Evolutionary conservation across 2,888 invertebrate genomes (phyloP).

Genomic region (Ectemnius lituratus): DNA sequence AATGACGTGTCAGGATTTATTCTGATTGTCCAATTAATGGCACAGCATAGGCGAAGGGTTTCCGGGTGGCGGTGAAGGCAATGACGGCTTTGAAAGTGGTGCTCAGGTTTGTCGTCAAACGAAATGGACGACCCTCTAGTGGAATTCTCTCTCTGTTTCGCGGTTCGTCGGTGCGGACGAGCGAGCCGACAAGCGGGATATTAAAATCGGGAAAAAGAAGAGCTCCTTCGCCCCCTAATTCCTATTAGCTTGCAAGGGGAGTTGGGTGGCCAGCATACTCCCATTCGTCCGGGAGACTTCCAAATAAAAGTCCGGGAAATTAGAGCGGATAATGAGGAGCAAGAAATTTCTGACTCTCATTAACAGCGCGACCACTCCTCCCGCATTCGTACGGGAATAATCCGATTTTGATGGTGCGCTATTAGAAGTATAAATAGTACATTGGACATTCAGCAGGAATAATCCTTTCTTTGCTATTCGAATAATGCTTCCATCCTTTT

Average conservation of each 20-base stretch:
- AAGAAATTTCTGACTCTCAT: conserved; percentile 5
- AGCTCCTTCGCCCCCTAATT: conserved; percentile 53
- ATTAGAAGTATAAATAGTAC: not conserved
- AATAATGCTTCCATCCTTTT: conserved; percentile 14
- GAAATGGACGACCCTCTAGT: conserved; percentile 26
- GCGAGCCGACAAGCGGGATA: conserved; percentile 64
- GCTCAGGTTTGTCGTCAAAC: conserved; percentile 43
- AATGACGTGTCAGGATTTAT: conserved; percentile 34
- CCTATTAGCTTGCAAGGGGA: conserved; percentile 38
- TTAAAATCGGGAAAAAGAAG: conserved; percentile 64
- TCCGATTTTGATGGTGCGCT: not conserved
- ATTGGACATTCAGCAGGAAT: not conserved
- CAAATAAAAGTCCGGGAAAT: conserved; percentile 17
- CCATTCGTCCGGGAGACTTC: not conserved
- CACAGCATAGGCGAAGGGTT: conserved; percentile 2
- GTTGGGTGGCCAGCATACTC: too few relatives aligned
- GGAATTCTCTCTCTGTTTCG: conserved; percentile 7
- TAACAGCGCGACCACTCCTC: not conserved
- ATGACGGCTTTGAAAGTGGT: conserved; percentile 28
- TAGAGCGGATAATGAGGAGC: not conserved
- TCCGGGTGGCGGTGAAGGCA: too few relatives aligned
- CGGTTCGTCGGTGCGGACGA: conserved; percentile 50
- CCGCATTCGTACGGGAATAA: not conserved
- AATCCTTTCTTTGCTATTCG: too few relatives aligned
- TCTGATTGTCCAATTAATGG: conserved; percentile 52